Conservation (phyloP, 2,113 vertebrate genomes). For the Dinomys branickii region DNA sequence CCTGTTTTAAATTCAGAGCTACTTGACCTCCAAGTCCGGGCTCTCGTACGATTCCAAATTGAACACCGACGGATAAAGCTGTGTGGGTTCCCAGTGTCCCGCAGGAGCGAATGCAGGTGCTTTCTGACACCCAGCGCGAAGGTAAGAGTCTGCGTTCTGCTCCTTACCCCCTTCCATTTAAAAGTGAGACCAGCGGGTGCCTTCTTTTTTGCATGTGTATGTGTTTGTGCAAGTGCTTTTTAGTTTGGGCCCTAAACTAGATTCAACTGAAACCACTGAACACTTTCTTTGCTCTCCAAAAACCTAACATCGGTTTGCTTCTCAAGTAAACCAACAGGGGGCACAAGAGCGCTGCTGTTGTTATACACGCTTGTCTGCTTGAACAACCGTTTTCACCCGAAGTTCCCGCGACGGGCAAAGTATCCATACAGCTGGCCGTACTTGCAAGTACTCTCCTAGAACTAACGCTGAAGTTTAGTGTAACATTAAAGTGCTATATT, state of each 20-base stretch:
- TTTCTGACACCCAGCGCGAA: not conserved
- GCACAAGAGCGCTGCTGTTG: slow-evolving; percentile 37
- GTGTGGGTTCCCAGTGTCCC: not conserved
- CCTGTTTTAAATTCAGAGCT: not conserved
- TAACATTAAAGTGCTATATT: slow-evolving; percentile 60
- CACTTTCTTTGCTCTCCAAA: not conserved
- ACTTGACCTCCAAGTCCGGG: not conserved
- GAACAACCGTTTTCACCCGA: not conserved
- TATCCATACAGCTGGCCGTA: not conserved
- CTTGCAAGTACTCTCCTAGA: slow-evolving; percentile 34
- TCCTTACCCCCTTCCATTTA: not conserved
- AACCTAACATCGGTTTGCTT: not conserved
- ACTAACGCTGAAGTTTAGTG: slow-evolving; percentile 55
- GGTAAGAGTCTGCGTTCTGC: not conserved
- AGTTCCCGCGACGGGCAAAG: slow-evolving; percentile 13
- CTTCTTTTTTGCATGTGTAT: not conserved
- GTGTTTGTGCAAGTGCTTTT: not conserved
- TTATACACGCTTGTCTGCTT: not conserved
- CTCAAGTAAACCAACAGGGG: slow-evolving; percentile 68
- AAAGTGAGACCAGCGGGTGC: not conserved
- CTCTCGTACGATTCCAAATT: not conserved
- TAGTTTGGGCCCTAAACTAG: not conserved
- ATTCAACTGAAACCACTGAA: not conserved
- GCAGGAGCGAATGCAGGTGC: not conserved
- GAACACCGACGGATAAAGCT: not conserved